phyloP scores from a whole-genome alignment of 2,888 invertebrate species.

The Cyclophora albipunctata region DNA sequence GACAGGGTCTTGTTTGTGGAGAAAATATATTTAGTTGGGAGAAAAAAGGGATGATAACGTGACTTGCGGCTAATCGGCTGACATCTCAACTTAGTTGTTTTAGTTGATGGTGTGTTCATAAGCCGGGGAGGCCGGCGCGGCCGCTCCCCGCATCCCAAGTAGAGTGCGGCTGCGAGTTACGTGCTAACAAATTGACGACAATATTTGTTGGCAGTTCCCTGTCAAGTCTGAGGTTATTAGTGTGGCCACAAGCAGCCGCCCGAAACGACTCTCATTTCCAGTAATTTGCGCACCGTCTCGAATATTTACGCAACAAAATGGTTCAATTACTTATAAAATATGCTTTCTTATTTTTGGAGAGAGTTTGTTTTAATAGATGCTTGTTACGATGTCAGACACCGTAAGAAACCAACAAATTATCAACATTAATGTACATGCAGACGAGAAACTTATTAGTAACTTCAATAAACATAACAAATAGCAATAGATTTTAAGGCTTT shows the following conservation, averaged over 20 bases:
- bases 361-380: too few species aligned
- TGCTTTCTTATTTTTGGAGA: too few species aligned
- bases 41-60: conserved; percentile 51
- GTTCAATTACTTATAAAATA: too few species aligned
- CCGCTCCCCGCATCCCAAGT: conserved; percentile 60
- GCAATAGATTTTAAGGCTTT: conserved; percentile 53
- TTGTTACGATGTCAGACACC: too few species aligned
- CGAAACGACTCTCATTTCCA: conserved; percentile 17
- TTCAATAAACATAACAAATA: conserved; percentile 16
- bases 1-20: conserved; percentile 19
- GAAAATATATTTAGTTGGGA: conserved; percentile 43
- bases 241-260: conserved; percentile 31
- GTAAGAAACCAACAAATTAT: too few species aligned
- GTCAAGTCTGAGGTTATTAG: conserved; percentile 58
- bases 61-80: conserved; percentile 60
- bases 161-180: conserved; percentile 43
- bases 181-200: conserved; percentile 67
- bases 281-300: conserved; percentile 18
- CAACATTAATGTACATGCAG: too few species aligned
- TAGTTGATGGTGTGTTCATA: conserved; percentile 65
- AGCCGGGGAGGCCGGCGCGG: conserved; percentile 41
- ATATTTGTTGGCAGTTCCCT: conserved; percentile 62
- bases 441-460: too few species aligned
- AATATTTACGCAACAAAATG: too few species aligned
- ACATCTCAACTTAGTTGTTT: conserved; percentile 68